These are phyloP conservation scores for Onychomys arenicola DNA, from an alignment of 2,797 vertebrate genomes.

Conservation along the genomic window DNA sequence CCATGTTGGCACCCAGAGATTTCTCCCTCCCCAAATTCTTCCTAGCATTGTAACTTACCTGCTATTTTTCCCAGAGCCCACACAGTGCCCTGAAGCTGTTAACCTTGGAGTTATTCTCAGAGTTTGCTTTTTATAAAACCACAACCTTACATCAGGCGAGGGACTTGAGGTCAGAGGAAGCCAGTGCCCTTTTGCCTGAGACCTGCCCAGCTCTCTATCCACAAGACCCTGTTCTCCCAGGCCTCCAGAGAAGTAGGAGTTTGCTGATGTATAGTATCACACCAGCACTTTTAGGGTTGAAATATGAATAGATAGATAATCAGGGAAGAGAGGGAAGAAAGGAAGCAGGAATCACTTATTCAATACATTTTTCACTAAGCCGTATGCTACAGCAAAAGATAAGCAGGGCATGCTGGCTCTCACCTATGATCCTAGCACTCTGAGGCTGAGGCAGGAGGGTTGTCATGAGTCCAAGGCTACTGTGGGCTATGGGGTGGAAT, in stretches of 20 bases:
- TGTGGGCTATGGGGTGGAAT: background rate
- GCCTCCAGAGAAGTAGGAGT: background rate
- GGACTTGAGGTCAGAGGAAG: background rate
- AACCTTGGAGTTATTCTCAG: slow-evolving; percentile 29
- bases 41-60: slow-evolving; percentile 14
- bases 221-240: background rate
- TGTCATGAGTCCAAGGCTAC: background rate
- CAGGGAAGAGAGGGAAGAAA: slow-evolving; percentile 34
- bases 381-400: background rate
- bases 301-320: background rate
- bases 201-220: background rate
- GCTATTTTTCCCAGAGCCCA: slow-evolving; percentile 11
- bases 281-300: slow-evolving; percentile 1
- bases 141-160: background rate
- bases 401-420: background rate
- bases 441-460: background rate
- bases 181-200: background rate
- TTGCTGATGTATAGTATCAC: background rate
- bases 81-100: slow-evolving; percentile 5
- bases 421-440: background rate
- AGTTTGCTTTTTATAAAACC: slow-evolving; percentile 1
- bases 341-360: background rate
- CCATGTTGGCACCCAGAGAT: slow-evolving; percentile 24
- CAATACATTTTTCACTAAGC: background rate
- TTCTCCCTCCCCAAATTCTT: slow-evolving; percentile 28